Conservation (phyloP, 1,140 invertebrate genomes). For the Thaumatotibia leucotreta region DNA sequence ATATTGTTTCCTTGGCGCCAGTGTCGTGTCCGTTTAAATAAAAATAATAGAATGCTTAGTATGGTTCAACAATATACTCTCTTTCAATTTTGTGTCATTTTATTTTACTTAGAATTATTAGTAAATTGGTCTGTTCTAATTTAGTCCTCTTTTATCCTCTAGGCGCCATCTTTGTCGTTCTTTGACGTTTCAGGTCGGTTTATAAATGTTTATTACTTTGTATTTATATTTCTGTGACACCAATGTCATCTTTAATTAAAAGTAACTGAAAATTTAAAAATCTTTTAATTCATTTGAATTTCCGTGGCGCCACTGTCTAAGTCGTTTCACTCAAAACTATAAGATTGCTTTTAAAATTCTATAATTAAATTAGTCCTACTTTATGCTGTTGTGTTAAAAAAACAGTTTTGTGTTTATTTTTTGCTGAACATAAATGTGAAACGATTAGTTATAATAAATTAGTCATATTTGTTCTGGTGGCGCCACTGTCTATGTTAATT, state of each 20-base stretch:
- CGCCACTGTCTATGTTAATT: background rate
- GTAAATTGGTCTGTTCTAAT: background rate
- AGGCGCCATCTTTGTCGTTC: background rate
- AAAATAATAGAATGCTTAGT: too few species aligned
- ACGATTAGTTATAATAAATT: background rate
- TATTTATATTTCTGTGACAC: background rate
- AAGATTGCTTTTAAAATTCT: too few species aligned
- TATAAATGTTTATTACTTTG: background rate
- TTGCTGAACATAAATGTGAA: too few species aligned
- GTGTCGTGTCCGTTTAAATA: too few species aligned
- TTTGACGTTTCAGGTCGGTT: background rate
- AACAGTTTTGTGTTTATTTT: too few species aligned
- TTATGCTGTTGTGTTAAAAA: too few species aligned
- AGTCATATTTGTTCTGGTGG: background rate
- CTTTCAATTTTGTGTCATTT: background rate
- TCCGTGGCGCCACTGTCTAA: background rate
- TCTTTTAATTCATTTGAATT: background rate
- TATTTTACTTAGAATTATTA: background rate
- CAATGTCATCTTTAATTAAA: background rate
- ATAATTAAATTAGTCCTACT: too few species aligned
- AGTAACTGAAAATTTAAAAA: background rate
- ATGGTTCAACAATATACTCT: too few species aligned
- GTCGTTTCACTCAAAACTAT: too few species aligned
- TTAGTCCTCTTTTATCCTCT: background rate
- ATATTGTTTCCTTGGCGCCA: too few species aligned